Percentiles rank a stretch among this genome's conserved stretches.
Evolutionary conservation across 53 echinoderm and acorn worm species (phyloP).

Genomic region (Echinometra lucunter): DNA sequence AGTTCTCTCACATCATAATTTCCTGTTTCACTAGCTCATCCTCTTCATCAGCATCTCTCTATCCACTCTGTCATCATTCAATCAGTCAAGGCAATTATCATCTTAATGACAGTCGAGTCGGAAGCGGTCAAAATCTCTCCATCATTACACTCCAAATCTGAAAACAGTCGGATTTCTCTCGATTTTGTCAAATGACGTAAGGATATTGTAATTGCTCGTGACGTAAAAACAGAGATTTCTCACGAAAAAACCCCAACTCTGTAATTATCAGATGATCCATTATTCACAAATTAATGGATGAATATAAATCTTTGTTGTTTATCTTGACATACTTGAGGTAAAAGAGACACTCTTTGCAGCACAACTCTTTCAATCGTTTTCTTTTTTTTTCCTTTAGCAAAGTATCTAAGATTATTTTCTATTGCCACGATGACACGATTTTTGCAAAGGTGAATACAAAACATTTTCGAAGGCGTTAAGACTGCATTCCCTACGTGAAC

Average conservation of each 20-base stretch:
- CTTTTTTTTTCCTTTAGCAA: too few species aligned
- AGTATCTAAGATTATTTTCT: too few species aligned
- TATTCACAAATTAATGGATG: too few species aligned
- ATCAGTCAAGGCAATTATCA: not conserved
- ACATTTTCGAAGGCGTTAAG: too few species aligned
- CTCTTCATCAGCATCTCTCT: not conserved
- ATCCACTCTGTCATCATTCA: not conserved
- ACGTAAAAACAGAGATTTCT: not conserved
- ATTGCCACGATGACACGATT: too few species aligned
- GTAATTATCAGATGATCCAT: not conserved
- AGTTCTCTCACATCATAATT: not conserved
- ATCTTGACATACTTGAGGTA: not conserved
- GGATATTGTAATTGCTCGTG: not conserved
- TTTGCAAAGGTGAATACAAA: too few species aligned
- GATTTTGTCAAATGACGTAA: not conserved
- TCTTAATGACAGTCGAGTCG: not conserved
- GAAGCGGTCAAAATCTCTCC: not conserved
- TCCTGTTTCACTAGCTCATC: not conserved
- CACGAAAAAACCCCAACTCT: not conserved
- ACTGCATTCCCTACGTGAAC: too few species aligned
- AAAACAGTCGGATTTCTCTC: not conserved
- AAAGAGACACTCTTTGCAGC: not conserved
- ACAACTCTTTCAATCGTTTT: not conserved
- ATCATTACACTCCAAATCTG: not conserved
- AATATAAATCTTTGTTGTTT: too few species aligned